Percentiles rank a stretch among this genome's conserved stretches.
These are phyloP conservation scores for Hippocampus guttulatus DNA, from an alignment of 2,113 vertebrate genomes.

Conservation along the genomic window DNA sequence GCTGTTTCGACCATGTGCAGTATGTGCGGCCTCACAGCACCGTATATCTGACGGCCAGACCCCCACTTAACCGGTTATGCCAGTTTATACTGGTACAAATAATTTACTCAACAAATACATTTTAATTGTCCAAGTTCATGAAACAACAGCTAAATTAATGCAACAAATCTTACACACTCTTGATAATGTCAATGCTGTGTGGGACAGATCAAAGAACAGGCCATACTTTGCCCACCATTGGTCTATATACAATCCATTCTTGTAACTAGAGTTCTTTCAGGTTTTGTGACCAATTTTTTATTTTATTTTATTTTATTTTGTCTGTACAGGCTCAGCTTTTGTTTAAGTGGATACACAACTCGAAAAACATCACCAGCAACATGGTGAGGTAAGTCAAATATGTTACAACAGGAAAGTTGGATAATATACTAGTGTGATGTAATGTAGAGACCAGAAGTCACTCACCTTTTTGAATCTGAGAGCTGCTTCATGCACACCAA, in stretches of 20 bases:
- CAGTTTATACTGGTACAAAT: too few species aligned
- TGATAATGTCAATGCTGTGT: background rate
- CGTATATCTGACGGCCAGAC: too few species aligned
- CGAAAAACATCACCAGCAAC: conserved; percentile 67
- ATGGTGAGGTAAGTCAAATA: conserved; percentile 71
- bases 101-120: too few species aligned
- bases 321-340: conserved; percentile 79
- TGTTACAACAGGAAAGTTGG: background rate
- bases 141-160: background rate
- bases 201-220: background rate
- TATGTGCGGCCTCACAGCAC: too few species aligned
- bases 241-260: background rate
- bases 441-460: too few species aligned
- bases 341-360: conserved; percentile 73
- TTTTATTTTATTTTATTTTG: background rate
- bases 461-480: too few species aligned
- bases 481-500: too few species aligned
- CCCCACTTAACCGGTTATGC: too few species aligned
- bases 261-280: background rate
- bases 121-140: too few species aligned
- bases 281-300: too few species aligned
- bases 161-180: background rate
- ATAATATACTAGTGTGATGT: background rate
- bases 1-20: too few species aligned
- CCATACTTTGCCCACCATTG: background rate